Evolutionary conservation across 2,797 vertebrate species (phyloP), one percentile per base, ranked within the genome.

Genomic region (Harpagifer antarcticus): DNA sequence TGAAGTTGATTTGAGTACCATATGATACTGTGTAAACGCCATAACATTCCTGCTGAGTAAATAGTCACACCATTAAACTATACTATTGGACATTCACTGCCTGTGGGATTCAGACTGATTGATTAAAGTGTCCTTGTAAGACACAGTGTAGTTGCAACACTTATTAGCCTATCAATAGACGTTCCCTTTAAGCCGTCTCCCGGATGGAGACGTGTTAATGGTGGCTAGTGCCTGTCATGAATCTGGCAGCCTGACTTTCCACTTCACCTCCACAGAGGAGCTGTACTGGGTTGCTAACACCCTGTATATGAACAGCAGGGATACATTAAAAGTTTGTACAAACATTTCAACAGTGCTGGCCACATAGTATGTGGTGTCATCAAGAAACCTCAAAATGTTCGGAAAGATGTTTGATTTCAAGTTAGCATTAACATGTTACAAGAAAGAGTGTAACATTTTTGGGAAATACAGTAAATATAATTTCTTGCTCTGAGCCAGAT

Each of bases 231-330:
- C 75, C 82, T 80, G 88, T 86, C 85, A 84, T 85, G 81, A 76
- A 74, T 86, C 85, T 92, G 91, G 90, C 89, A 84, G 78, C 78
- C 73, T 67, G 20, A 89, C 73, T 90, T 91, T 91, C 89, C 82
- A 82, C 85, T 84, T 82, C 72, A 79, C 81, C 81, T 81, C 69
- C 84, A 50, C 71, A 49, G 66, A 86, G 81, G 73, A 85, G 83
- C 54, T 33, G 20, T 43, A 65, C 54, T 17, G 78, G 65, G 69
- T 64, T 80, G 56, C 79, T 82, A 84, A 85, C 81, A 84, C 71
- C 42, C 70, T 65, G 85, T 86, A 88, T 83, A 76, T 60, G 71
- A 78, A 74, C 90, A 76, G 63, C 70, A 74, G 89, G 84, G 81
- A 86, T 64, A 33, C 66, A 84, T 91, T 86, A 74, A 86, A 85